These are phyloP conservation scores for Eolophus roseicapilla DNA, from an alignment of 2,113 vertebrate genomes.

Conservation along the genomic window DNA sequence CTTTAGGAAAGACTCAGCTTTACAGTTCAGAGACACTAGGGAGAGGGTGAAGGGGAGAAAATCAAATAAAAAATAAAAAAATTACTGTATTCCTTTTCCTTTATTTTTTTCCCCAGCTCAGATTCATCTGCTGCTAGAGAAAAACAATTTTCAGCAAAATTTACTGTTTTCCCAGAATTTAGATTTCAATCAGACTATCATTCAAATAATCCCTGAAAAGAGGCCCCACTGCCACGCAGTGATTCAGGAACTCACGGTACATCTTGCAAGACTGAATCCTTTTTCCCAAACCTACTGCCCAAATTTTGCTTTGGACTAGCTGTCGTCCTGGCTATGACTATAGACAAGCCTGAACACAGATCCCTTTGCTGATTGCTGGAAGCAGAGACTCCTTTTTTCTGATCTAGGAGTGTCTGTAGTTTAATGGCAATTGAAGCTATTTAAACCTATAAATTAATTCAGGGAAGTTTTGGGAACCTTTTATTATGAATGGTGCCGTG, in stretches of 20 bases:
- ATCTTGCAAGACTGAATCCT: not conserved
- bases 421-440: not conserved
- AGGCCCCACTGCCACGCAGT: not conserved
- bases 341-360: not conserved
- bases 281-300: not conserved
- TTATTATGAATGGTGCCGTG: not conserved
- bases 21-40: not conserved
- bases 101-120: rapidly evolving
- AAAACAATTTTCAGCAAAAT: not conserved
- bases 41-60: not conserved
- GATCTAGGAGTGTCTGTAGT: rapidly evolving
- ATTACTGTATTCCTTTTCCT: not conserved
- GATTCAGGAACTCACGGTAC: not conserved
- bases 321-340: not conserved
- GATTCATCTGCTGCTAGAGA: not conserved
- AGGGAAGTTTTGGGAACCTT: not conserved
- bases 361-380: not conserved
- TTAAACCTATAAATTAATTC: not conserved
- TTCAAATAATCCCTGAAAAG: not conserved
- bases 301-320: not conserved
- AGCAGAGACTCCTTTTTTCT: not conserved
- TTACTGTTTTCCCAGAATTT: not conserved
- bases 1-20: not conserved
- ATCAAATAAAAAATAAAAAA: not conserved
- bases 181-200: not conserved